Base-by-base conservation (phyloP, 53 echinoderm and acorn worm species). In the Holothuria scabra region DNA sequence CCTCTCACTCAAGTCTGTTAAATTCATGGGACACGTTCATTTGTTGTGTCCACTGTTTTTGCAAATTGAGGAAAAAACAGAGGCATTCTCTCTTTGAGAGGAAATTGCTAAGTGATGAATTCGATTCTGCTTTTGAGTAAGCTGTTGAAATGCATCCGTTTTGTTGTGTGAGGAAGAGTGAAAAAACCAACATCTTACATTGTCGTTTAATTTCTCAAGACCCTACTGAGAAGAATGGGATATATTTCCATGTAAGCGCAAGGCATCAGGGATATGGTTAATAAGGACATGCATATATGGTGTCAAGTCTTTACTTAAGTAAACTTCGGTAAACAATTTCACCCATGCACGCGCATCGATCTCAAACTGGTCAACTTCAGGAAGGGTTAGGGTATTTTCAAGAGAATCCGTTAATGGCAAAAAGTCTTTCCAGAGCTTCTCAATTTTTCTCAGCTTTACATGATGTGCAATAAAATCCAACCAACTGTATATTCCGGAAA, bases 141-240 rank as follows among this genome's bases (percentile, higher is more conserved):
- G 20, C 49, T 74, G 46, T 13, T 9, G 20, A 25, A 34, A 74
- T 12, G 46, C 76, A 14, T 48, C 55, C 44, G 55, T 24, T 48
- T 24, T 79, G 20, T 29, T 79, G 58, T 79, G 32, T 8, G 79
- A 79, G 26, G 58, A 57, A 19, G 60, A 59, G 23, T 33, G 44
- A 29, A 79, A 79, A 79, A 58, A 74, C 59, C 79, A 79, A 19
- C 14, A 6, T 28, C 58, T 79, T 24, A 79, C 59, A 59, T 24
- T 58, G 79, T 79, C 79, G 26, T 79, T 79, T 59, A 52, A 31
- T 58, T 79, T 79, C n/a, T n/a, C n/a, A n/a, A n/a, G n/a, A n/a
- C n/a, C n/a, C n/a, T n/a, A n/a, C n/a, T n/a, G n/a, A n/a, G n/a
- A n/a, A n/a, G n/a, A n/a, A n/a, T n/a, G n/a, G n/a, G n/a, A n/a